A percentile compares a stretch with the other conserved stretches of the same genome.
These are phyloP conservation scores for Eilema depressum DNA, from an alignment of 2,888 invertebrate species.

Conservation along the genomic window DNA sequence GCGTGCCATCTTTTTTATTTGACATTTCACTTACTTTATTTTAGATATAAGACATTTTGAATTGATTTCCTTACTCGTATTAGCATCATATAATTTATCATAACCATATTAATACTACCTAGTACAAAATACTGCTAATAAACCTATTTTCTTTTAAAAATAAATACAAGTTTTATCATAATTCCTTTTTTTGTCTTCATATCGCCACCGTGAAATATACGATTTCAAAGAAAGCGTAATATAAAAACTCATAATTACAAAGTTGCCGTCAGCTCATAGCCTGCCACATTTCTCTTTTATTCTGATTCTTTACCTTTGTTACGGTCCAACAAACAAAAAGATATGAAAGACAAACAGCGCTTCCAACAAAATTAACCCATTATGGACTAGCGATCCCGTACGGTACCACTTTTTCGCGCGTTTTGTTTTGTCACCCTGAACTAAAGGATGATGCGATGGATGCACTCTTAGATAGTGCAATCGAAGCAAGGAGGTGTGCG, in stretches of 20 bases:
- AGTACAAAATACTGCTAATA: not conserved
- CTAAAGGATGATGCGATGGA: too few relatives aligned
- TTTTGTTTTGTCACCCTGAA: too few relatives aligned
- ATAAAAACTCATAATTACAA: slow-evolving; percentile 44
- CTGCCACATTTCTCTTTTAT: slow-evolving; percentile 38
- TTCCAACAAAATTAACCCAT: slow-evolving; percentile 52
- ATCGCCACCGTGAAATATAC: slow-evolving; percentile 17
- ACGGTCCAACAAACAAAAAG: slow-evolving; percentile 45
- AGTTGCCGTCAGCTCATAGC: slow-evolving; percentile 39
- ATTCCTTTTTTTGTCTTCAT: slow-evolving; percentile 18
- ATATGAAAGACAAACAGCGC: slow-evolving; percentile 47
- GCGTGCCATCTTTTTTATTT: too few relatives aligned
- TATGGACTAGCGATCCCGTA: too few relatives aligned
- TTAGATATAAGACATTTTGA: too few relatives aligned
- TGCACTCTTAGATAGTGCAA: too few relatives aligned
- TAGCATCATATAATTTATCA: too few relatives aligned
- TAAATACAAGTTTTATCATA: not conserved
- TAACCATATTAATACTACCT: too few relatives aligned
- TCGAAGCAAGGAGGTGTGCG: too few relatives aligned
- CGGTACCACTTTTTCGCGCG: too few relatives aligned
- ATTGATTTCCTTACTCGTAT: too few relatives aligned
- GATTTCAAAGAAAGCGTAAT: slow-evolving; percentile 27
- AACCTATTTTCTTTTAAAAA: not conserved
- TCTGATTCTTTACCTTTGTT: slow-evolving; percentile 45
- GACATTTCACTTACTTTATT: too few relatives aligned